phyloP scores from a whole-genome alignment of 1,140 invertebrate genomes.

The Campoletis sonorensis region DNA sequence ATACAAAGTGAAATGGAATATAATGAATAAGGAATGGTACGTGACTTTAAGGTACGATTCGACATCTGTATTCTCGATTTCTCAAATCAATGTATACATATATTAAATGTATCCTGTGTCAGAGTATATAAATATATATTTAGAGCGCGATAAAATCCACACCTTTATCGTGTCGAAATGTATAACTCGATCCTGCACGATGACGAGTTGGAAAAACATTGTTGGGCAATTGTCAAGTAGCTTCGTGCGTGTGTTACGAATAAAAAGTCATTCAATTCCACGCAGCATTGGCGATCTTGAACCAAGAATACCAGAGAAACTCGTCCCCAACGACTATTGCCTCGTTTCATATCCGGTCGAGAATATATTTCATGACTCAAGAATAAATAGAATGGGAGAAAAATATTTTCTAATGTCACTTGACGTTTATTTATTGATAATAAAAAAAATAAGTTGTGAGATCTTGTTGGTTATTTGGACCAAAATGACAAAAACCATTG shows the following conservation, averaged over 20 bases:
- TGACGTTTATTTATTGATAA: too few relatives aligned
- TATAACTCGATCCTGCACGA: slow-evolving; percentile 7
- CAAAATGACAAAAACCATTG: not conserved
- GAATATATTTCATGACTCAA: too few relatives aligned
- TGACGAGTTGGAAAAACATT: not conserved
- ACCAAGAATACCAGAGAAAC: not conserved
- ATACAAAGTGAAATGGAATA: not conserved
- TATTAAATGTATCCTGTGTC: too few relatives aligned
- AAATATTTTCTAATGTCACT: too few relatives aligned
- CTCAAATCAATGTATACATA: not conserved
- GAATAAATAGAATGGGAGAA: too few relatives aligned
- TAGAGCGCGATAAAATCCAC: not conserved
- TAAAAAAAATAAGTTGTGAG: too few relatives aligned
- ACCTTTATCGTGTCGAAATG: not conserved
- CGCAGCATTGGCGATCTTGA: not conserved
- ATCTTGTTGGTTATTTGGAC: not conserved
- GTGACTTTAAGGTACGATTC: not conserved
- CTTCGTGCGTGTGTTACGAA: not conserved
- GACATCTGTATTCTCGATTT: not conserved
- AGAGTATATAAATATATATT: not conserved
- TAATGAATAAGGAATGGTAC: not conserved
- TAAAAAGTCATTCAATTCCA: not conserved
- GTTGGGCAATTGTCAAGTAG: not conserved
- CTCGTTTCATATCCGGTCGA: not conserved
- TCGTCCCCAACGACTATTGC: not conserved